A percentile compares a stretch with the other conserved stretches of the same genome.
phyloP scores from a whole-genome alignment of 2,113 vertebrate species.

The Eudyptes chrysolophus region DNA sequence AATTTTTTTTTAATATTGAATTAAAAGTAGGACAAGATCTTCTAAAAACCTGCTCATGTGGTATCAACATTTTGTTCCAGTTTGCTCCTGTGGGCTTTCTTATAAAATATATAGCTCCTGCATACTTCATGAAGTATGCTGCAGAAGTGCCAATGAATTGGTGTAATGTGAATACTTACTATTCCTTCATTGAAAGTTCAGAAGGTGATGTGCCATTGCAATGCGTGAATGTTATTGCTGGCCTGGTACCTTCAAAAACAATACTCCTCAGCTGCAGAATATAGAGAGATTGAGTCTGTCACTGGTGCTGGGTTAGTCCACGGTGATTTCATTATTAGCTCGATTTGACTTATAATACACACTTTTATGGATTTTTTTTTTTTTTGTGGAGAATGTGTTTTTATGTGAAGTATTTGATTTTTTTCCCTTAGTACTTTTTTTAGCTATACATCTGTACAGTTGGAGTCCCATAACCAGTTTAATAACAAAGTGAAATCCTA shows the following conservation, averaged over 20 bases:
- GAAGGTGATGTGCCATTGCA: neutral
- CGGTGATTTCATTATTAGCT: neutral
- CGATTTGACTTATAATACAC: neutral
- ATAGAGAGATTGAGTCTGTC: neutral
- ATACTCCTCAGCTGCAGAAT: neutral
- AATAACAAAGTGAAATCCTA: neutral
- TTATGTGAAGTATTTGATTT: neutral
- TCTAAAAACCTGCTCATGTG: neutral
- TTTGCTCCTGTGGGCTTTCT: neutral
- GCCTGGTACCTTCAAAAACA: neutral
- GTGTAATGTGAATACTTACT: neutral
- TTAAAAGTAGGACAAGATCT: neutral
- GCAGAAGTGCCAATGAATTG: neutral
- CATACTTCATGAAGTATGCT: neutral
- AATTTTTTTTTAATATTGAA: neutral
- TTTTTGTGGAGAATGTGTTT: neutral
- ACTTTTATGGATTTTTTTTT: neutral
- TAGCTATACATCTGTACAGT: neutral
- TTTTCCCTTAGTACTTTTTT: neutral
- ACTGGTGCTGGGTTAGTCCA: neutral
- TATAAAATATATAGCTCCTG: neutral
- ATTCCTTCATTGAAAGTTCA: neutral
- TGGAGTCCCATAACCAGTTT: neutral
- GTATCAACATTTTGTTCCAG: neutral
- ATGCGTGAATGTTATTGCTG: neutral